Percentiles rank a stretch among this genome's conserved stretches.
Conservation (phyloP, 2,888 invertebrate species). For the Phragmatobia fuliginosa region DNA sequence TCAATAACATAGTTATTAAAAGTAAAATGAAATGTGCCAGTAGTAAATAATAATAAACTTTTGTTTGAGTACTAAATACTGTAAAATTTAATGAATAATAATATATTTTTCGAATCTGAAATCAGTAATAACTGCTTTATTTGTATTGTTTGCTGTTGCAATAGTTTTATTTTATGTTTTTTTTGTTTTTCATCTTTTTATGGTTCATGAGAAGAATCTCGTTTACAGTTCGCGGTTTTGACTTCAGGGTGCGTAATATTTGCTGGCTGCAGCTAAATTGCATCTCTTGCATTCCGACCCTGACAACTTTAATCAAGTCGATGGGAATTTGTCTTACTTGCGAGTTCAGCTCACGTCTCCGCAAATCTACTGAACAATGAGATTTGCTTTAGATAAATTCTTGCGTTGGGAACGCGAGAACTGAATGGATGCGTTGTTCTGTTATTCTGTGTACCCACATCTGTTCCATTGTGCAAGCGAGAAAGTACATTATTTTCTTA, state of each 20-base stretch:
- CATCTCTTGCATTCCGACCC: constrained; percentile 69
- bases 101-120: too few relatives aligned
- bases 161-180: too few relatives aligned
- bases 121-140: background rate
- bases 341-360: constrained; percentile 76
- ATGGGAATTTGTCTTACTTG: constrained; percentile 81
- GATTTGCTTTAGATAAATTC: constrained; percentile 78
- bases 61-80: too few relatives aligned
- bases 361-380: constrained; percentile 75
- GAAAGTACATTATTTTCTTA: constrained; percentile 53
- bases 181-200: too few relatives aligned
- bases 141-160: background rate
- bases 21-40: too few relatives aligned
- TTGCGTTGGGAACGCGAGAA: constrained; percentile 59
- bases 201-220: constrained; percentile 38
- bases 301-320: constrained; percentile 82
- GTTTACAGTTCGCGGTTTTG: constrained; percentile 36
- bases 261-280: constrained; percentile 67
- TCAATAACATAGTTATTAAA: too few relatives aligned
- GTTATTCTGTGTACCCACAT: constrained; percentile 54
- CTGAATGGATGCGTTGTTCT: constrained; percentile 62
- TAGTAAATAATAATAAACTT: too few relatives aligned
- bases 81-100: background rate
- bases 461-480: constrained; percentile 47
- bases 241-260: constrained; percentile 49